Evolutionary conservation across 37 sponge, comb jelly and placozoan species (phyloP).

Genomic region (Lycopodina hypogea): DNA sequence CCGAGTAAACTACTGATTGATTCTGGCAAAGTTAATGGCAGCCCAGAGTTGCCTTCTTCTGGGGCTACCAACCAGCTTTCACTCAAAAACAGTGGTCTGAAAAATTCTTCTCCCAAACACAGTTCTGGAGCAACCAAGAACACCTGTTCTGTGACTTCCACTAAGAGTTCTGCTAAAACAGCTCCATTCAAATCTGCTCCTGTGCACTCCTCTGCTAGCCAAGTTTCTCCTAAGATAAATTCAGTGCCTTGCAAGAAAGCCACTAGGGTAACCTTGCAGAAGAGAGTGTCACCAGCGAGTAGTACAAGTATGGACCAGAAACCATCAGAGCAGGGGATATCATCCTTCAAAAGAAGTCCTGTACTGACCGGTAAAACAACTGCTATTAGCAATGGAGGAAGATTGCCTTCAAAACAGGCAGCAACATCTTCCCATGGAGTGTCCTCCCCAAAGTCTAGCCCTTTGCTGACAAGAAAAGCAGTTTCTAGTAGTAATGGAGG

Average conservation of each 20-base stretch:
- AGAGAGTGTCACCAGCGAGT: neutral
- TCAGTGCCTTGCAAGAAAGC: neutral
- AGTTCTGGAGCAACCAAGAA: constrained; percentile 5
- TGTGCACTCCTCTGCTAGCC: neutral
- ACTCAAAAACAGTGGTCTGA: neutral
- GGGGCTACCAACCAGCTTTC: neutral
- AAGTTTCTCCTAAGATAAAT: neutral
- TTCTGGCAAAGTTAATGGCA: neutral
- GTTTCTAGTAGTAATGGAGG: too few relatives aligned
- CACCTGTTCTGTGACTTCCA: neutral
- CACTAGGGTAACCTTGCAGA: too few relatives aligned
- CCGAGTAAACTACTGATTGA: neutral
- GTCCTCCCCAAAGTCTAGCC: neutral
- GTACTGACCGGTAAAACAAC: neutral
- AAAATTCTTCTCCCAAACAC: neutral
- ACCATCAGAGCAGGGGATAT: neutral
- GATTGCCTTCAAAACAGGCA: neutral
- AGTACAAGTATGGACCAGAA: neutral
- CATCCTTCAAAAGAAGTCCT: neutral
- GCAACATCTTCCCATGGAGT: neutral
- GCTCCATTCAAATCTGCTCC: neutral
- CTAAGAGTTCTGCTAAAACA: neutral
- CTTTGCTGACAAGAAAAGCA: neutral
- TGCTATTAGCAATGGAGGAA: neutral
- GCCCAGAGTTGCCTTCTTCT: neutral